Base-by-base conservation (phyloP, 2,113 vertebrate genomes). In the Planiliza haematocheilus region DNA sequence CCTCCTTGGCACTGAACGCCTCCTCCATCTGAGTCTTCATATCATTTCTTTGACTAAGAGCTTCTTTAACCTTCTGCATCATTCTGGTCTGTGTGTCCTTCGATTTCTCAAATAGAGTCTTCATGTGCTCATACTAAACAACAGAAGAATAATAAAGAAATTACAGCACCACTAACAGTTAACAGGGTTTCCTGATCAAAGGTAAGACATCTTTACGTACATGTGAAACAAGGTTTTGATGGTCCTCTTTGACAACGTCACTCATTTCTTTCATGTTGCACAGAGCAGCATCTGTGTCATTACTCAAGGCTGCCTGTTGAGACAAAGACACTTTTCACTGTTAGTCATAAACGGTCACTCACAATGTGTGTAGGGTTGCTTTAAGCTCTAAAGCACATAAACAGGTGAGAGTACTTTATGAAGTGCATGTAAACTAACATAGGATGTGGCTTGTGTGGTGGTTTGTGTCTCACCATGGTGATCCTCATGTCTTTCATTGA, bases 11-110 rank as follows among this genome's bases (percentile, higher is more conserved):
- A 69, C 1, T 70, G 13, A 94, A 57, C 21, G 94, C 94, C 24
- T 94, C 86, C 0, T 96, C 93, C 17, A 93, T 95, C 64, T 10
- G 42, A 38, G 45, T 77, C 70, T 49, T 94, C 92, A 94, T 93
- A 41, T 91, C 84, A 7, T 93, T 91, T 43, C 45, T 91, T 77
- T 96, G 89, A 38, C 83, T 86, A 65, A 93, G 67, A 79, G 90
- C 91, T 50, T 78, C 89, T 86, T 77, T 86, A 16, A 93, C 88
- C 70, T 95, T 96, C 80, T 91, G 59, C 2, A 81, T 90, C 86
- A 93, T 76, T 12, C 42, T 86, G 8, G 55, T 74, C 53, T 95
- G 89, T 0, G 82, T 51, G 1, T 83, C 82, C 77, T 59, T 86
- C 34, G 91, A 91, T 68, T 76, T 93, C 0, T 78, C 85, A 36